A percentile compares a stretch with the other conserved stretches of the same genome.
Evolutionary conservation across 2,113 vertebrate genomes (phyloP).

Genomic region (Cheirogaleus medius): DNA sequence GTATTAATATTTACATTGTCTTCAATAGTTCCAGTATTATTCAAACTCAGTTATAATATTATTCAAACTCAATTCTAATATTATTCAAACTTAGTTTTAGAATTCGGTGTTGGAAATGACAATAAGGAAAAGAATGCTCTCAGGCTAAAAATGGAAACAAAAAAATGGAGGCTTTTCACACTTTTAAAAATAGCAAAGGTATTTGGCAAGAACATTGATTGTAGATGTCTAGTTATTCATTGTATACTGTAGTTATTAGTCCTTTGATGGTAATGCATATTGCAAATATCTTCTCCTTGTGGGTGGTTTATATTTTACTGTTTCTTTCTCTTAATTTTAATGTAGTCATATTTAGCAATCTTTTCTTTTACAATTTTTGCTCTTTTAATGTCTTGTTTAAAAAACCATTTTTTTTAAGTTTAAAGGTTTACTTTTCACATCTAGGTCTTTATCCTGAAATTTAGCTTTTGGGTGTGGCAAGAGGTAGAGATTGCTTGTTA

Average conservation of each 20-base stretch:
- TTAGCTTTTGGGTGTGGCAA: not conserved
- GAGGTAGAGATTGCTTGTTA: not conserved
- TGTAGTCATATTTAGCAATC: not conserved
- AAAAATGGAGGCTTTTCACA: not conserved
- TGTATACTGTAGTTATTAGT: not conserved
- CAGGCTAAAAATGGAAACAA: not conserved
- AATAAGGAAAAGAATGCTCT: not conserved
- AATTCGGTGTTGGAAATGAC: not conserved
- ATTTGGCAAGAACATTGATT: not conserved
- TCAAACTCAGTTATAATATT: not conserved
- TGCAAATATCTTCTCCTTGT: not conserved
- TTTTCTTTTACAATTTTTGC: not conserved
- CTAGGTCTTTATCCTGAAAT: not conserved
- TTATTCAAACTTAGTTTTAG: not conserved
- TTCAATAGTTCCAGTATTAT: not conserved
- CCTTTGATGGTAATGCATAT: not conserved
- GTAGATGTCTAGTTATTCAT: not conserved
- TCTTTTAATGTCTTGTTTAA: not conserved
- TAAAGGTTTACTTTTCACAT: not conserved
- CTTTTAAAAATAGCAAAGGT: not conserved
- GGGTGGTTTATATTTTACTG: not conserved
- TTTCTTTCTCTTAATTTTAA: not conserved
- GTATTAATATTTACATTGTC: not conserved
- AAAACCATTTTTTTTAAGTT: not conserved
- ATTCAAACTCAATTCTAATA: not conserved